Evolutionary conservation across 2,113 vertebrate species (phyloP).

Genomic region (Hyperoodon ampullatus): DNA sequence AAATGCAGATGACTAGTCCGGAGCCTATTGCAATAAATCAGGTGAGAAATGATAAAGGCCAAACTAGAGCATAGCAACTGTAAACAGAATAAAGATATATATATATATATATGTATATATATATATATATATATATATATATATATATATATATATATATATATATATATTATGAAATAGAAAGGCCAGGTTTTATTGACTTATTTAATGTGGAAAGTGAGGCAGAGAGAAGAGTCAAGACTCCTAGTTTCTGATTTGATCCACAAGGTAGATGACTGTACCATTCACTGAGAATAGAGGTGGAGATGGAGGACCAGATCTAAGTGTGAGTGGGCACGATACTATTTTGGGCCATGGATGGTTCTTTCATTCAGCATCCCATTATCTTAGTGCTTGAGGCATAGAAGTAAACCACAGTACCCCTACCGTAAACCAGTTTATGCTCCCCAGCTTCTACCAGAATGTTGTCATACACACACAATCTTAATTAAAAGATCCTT

Average conservation of each 20-base stretch:
- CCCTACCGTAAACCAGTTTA: not conserved
- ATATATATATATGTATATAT: not conserved
- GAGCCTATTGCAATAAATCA: not conserved
- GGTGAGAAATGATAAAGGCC: not conserved
- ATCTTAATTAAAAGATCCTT: conserved; percentile 6
- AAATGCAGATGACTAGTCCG: not conserved
- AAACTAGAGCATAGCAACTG: not conserved
- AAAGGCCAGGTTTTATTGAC: not conserved
- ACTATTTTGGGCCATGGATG: not conserved
- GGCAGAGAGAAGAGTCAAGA: not conserved
- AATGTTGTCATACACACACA: not conserved
- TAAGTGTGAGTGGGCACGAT: accelerated
- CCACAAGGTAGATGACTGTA: not conserved
- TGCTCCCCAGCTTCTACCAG: not conserved
- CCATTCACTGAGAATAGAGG: not conserved
- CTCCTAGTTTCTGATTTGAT: not conserved
- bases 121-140: not conserved
- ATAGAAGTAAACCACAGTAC: not conserved
- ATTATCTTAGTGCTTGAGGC: not conserved
- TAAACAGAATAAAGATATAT: not conserved
- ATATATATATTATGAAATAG: not conserved
- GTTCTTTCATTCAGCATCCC: not conserved
- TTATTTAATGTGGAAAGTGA: not conserved
- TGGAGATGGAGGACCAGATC: not conserved
- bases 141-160: not conserved